Evolutionary conservation across 2,888 invertebrate species (phyloP).

Genomic region (Oscheius sp.): DNA sequence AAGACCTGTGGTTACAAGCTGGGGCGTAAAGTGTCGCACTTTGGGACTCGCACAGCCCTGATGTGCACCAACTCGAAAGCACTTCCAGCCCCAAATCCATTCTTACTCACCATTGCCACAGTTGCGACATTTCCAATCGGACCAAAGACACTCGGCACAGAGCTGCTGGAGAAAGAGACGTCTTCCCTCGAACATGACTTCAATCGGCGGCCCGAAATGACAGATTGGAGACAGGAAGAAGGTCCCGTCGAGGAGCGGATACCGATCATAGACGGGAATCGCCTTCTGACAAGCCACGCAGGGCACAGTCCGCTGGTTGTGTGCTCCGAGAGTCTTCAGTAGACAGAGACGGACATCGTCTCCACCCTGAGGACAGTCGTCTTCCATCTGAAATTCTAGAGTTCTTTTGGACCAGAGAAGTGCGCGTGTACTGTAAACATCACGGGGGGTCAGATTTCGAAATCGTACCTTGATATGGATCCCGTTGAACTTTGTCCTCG

Average conservation of each 20-base stretch:
- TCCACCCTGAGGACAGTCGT: constrained; percentile 97
- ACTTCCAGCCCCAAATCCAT: no score
- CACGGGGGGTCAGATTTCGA: background rate
- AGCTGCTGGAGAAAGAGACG: constrained; percentile 53
- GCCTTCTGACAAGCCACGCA: constrained; percentile 81
- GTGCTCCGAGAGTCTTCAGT: constrained; percentile 90
- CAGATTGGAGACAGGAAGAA: constrained; percentile 92
- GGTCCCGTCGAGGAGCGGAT: constrained; percentile 95
- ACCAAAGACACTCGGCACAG: constrained; percentile 57
- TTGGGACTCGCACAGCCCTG: no score
- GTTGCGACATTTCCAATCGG: constrained; percentile 55
- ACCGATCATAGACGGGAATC: constrained; percentile 88
- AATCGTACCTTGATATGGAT: constrained; percentile 92
- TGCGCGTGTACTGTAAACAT: constrained; percentile 32
- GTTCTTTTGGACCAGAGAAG: background rate
- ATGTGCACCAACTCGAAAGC: no score
- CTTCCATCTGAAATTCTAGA: constrained; percentile 84
- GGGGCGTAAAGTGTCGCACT: no score
- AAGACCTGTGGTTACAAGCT: no score
- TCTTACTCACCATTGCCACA: constrained; percentile 43
- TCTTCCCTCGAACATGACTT: constrained; percentile 46
- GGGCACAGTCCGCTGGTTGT: constrained; percentile 85
- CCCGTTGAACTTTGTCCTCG: constrained; percentile 94
- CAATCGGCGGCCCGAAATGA: constrained; percentile 46
- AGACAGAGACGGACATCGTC: constrained; percentile 97